Percentiles rank a stretch among this genome's conserved stretches.
Evolutionary conservation across 1,140 invertebrate species (phyloP).

Genomic region (Zaprionus africanus): DNA sequence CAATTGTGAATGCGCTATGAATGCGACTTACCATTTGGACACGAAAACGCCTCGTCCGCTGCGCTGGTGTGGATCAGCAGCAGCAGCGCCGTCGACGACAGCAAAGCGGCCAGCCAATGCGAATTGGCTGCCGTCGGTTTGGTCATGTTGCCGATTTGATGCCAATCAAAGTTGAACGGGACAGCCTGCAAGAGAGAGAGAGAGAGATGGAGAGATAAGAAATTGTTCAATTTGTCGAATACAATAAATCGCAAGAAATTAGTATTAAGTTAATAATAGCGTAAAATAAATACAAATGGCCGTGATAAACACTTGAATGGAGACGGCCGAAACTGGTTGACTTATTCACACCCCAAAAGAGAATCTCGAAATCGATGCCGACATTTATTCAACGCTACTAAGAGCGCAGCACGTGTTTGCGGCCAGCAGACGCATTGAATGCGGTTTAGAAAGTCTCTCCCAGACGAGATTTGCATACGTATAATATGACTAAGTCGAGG

Average conservation of each 20-base stretch:
- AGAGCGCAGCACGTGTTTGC: conserved; percentile 69
- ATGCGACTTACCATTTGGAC: conserved; percentile 73
- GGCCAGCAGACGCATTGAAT: conserved; percentile 55
- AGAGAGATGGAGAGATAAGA: conserved; percentile 1
- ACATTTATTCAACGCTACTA: conserved; percentile 48
- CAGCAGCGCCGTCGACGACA: conserved; percentile 63
- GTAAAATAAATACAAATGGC: conserved; percentile 20
- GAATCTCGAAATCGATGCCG: conserved; percentile 33
- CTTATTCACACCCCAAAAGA: conserved; percentile 55
- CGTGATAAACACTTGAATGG: conserved; percentile 24
- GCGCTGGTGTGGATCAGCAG: conserved; percentile 53
- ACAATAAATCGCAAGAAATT: conserved; percentile 34
- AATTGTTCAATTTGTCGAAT: conserved; percentile 25
- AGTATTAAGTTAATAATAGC: conserved; percentile 1
- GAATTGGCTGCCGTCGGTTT: conserved; percentile 78
- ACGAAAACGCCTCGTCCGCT: conserved; percentile 76
- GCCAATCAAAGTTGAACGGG: conserved; percentile 58
- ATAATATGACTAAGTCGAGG: conserved; percentile 30
- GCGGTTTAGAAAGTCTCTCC: conserved; percentile 75
- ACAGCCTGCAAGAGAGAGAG: conserved; percentile 23
- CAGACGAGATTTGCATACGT: conserved; percentile 54
- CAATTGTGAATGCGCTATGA: conserved; percentile 15
- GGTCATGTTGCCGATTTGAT: conserved; percentile 72
- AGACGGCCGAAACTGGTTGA: conserved; percentile 50
- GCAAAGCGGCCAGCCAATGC: conserved; percentile 78